These are phyloP conservation scores for Hyphantria cunea DNA, from an alignment of 1,140 invertebrate species.

Conservation along the genomic window DNA sequence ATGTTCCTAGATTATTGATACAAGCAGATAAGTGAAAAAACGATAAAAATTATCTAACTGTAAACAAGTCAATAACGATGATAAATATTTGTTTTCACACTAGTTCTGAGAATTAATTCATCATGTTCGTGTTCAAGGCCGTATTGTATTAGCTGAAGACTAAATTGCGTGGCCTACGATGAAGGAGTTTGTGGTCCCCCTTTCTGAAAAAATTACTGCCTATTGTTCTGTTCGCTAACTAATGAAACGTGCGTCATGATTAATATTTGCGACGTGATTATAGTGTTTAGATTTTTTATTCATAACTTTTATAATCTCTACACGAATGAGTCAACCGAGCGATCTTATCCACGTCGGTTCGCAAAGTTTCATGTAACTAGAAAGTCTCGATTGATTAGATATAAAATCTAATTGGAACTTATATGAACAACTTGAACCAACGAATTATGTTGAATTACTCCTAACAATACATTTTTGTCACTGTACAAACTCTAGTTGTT, in stretches of 20 bases:
- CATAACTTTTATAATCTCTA: constrained; percentile 16
- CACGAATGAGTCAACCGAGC: constrained; percentile 25
- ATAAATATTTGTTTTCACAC: not conserved
- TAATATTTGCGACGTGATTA: constrained; percentile 17
- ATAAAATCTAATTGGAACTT: constrained; percentile 24
- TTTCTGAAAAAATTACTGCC: not conserved
- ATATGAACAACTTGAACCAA: constrained; percentile 27
- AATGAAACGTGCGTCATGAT: constrained; percentile 9
- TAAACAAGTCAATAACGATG: not conserved
- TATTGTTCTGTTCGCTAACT: constrained; percentile 13
- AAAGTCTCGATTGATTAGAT: constrained; percentile 30
- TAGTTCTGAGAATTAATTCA: not conserved
- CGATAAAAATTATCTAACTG: no score
- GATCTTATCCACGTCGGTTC: constrained; percentile 29
- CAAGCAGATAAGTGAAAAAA: constrained; percentile 8
- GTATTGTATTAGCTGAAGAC: no score
- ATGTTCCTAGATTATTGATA: not conserved
- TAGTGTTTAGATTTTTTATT: constrained; percentile 17
- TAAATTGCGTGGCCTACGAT: not conserved
- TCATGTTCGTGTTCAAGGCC: not conserved
- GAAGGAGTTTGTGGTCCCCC: not conserved
- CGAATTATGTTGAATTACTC: constrained; percentile 33
- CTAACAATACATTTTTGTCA: constrained; percentile 18
- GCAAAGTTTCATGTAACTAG: constrained; percentile 25
- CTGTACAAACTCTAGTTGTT: not conserved